These are phyloP conservation scores for Alexandromys fortis DNA, from an alignment of 2,113 vertebrate species.

Conservation along the genomic window DNA sequence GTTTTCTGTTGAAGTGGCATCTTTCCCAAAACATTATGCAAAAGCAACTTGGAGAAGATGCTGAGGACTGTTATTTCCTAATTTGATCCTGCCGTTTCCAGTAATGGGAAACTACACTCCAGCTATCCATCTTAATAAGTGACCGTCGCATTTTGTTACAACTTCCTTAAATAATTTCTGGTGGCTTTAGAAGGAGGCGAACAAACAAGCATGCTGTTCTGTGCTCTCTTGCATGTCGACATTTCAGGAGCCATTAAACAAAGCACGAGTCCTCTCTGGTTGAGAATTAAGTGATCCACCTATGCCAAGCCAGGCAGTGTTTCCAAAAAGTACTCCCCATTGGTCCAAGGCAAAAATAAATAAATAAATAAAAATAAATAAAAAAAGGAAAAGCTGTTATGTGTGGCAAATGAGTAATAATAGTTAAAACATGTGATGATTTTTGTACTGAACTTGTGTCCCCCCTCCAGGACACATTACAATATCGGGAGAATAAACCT, in stretches of 20 bases:
- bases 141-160: conserved; percentile 91
- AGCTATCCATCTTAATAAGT: conserved; percentile 89
- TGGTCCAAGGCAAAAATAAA: conserved; percentile 66
- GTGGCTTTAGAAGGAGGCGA: conserved; percentile 82
- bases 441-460: conserved; percentile 62
- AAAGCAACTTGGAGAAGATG: conserved; percentile 88
- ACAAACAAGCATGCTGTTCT: conserved; percentile 81
- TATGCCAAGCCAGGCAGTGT: conserved; percentile 70
- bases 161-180: conserved; percentile 89
- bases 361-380: no score
- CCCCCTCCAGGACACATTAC: conserved; percentile 61
- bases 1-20: conserved; percentile 88
- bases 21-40: conserved; percentile 90
- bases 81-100: conserved; percentile 91
- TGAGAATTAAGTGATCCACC: conserved; percentile 82
- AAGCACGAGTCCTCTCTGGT: conserved; percentile 77
- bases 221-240: conserved; percentile 74
- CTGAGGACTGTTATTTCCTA: conserved; percentile 89
- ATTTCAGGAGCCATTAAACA: conserved; percentile 84
- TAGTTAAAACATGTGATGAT: conserved; percentile 59
- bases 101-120: conserved; percentile 88
- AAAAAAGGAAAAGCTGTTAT: conserved; percentile 68
- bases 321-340: conserved; percentile 75
- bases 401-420: conserved; percentile 74
- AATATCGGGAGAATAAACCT: conserved; percentile 58